Evolutionary conservation across 2,113 vertebrate genomes (phyloP), one percentile per base, ranked within the genome.

Genomic region (Gallinago undulata): DNA sequence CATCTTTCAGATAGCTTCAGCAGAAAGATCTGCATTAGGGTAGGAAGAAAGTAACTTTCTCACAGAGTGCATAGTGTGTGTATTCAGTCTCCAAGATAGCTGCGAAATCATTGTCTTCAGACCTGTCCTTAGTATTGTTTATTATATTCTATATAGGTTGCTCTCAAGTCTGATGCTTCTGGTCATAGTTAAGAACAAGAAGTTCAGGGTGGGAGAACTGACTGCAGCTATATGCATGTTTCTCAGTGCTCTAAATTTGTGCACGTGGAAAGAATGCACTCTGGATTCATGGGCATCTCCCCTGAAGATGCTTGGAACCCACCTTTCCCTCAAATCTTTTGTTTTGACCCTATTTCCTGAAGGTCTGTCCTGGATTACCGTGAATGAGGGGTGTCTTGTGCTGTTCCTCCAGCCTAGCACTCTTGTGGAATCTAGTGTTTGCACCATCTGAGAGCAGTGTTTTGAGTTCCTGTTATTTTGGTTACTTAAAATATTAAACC

Each of bases 161-260:
- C 30, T 68, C 5, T 56, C 1, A 51, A 35, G 37, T 24, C 43
- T 39, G 37, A 7, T 53, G 39, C 27, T 67, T 55, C n/a, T 74
- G 56, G 15, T 50, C 13, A 2, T 14, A 35, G 51, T 28, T 69
- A 37, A 77, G 51, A 62, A 6, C 10, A 68, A 39, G 31, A 74
- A 62, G 8, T 37, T 69, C 1, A 41, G 35, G 1, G 22, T 84
- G 39, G 8, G 10, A 75, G 19, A 41, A 21, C 16, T 67, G 18
- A 4, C 11, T 56, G 30, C 24, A 62, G 27, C 47, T 50, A 3
- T 7, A 3, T 2, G 3, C 1, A 0, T 16, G 24, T 59, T 89
- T 75, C 31, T 5, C 2, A 7, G 9, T 51, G 39, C 53, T 90
- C 60, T 70, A 10, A 51, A 59, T 27, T 27, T 59, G 21, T 56